Conservation (phyloP, 2,113 vertebrate genomes). For the Tyto alba region DNA sequence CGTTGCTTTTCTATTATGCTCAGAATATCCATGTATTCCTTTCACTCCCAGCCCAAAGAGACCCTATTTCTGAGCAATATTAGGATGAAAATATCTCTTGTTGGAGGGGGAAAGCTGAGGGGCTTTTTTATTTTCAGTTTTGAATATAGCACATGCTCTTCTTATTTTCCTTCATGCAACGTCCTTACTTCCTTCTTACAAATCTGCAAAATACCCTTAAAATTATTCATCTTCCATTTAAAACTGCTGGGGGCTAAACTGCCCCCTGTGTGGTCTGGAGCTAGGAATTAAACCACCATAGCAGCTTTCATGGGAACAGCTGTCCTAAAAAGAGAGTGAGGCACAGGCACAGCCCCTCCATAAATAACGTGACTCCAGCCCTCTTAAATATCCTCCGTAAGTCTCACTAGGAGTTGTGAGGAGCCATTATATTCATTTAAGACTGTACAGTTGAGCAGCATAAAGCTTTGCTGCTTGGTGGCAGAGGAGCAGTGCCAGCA, state of each 20-base stretch:
- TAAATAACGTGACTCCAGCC: background rate
- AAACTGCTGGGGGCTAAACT: background rate
- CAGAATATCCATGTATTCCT: background rate
- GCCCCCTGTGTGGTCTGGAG: accelerated
- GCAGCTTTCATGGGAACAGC: background rate
- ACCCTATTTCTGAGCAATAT: background rate
- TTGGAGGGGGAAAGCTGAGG: background rate
- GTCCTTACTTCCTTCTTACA: background rate
- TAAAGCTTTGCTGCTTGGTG: background rate
- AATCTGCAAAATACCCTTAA: background rate
- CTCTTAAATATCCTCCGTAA: background rate
- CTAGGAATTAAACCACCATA: background rate
- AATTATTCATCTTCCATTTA: background rate
- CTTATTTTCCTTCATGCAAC: background rate
- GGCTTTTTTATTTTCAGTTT: background rate
- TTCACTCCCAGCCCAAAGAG: background rate
- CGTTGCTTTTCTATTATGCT: accelerated
- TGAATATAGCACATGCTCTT: background rate
- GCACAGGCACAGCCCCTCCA: background rate
- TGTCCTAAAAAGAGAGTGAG: background rate
- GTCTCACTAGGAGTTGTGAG: background rate
- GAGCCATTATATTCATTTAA: background rate
- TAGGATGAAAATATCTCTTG: background rate
- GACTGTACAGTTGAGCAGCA: background rate
- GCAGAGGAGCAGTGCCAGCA: background rate